phyloP scores from a whole-genome alignment of 2,113 vertebrate species.

The Trochalopteron elliotii region DNA sequence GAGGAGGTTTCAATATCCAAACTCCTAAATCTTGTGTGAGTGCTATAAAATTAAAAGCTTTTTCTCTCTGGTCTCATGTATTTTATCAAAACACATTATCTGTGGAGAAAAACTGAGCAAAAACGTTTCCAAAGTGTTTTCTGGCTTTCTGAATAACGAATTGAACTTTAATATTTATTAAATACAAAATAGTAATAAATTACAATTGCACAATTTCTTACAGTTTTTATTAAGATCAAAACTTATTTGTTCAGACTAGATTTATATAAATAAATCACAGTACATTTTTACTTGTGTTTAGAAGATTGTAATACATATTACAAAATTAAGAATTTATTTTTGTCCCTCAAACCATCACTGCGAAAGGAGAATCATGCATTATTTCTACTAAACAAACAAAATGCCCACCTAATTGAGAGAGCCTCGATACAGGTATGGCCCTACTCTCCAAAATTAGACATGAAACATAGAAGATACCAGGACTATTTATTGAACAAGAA shows the following conservation, averaged over 20 bases:
- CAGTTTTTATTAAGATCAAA: conserved; percentile 73
- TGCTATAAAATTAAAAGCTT: not conserved
- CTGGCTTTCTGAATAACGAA: conserved; percentile 17
- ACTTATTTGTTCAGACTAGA: conserved; percentile 75
- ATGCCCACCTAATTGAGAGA: conserved; percentile 57
- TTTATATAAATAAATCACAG: conserved; percentile 83
- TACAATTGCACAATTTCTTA: conserved; percentile 58
- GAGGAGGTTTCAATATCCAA: not conserved
- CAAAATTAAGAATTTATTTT: conserved; percentile 70
- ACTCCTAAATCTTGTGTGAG: not conserved
- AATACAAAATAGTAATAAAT: conserved; percentile 68
- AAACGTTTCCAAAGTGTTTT: not conserved
- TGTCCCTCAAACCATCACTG: conserved; percentile 67
- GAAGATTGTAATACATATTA: conserved; percentile 76
- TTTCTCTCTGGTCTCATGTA: not conserved
- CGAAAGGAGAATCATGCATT: conserved; percentile 84
- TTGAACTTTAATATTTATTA: conserved; percentile 33
- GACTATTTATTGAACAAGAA: conserved; percentile 64
- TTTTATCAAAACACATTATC: not conserved
- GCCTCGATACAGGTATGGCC: conserved; percentile 56
- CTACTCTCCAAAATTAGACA: conserved; percentile 61
- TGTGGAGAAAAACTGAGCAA: not conserved
- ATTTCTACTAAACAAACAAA: conserved; percentile 66
- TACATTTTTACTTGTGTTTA: conserved; percentile 78
- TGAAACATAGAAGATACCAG: conserved; percentile 67